Evolutionary conservation across 2,797 vertebrate species (phyloP).

Genomic region (Ciconia nigra): DNA sequence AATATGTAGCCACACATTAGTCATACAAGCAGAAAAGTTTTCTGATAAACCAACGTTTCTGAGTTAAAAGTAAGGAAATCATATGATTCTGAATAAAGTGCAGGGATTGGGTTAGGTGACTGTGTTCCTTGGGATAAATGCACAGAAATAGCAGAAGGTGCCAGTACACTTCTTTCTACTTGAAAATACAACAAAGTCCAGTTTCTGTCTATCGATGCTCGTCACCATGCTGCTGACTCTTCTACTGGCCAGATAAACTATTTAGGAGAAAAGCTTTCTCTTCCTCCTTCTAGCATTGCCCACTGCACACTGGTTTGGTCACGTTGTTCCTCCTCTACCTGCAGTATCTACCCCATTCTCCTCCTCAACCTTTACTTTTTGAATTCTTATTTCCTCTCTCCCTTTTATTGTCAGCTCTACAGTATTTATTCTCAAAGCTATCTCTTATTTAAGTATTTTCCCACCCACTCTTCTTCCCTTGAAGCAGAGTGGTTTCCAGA

Average conservation of each 20-base stretch:
- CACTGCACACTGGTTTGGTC: background rate
- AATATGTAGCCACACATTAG: background rate
- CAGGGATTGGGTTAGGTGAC: rapidly evolving
- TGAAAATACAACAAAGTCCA: background rate
- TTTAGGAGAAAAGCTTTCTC: background rate
- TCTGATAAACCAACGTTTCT: background rate
- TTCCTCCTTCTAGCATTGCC: background rate
- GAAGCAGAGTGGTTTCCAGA: background rate
- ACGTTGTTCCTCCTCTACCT: background rate
- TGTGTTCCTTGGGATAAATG: background rate
- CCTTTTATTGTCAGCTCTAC: background rate
- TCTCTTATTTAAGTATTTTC: background rate
- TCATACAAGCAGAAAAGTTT: background rate
- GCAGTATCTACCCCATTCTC: background rate
- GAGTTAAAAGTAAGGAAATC: background rate
- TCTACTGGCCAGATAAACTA: background rate
- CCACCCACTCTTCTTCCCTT: background rate
- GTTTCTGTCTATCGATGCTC: background rate
- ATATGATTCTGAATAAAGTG: background rate
- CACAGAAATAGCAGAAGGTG: background rate
- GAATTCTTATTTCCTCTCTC: background rate
- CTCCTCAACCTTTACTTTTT: background rate
- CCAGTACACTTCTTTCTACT: background rate
- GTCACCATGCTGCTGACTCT: background rate
- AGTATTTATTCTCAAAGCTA: background rate